Conservation (phyloP, 2,113 vertebrate genomes). For the Cyanoramphus novaezelandiae region DNA sequence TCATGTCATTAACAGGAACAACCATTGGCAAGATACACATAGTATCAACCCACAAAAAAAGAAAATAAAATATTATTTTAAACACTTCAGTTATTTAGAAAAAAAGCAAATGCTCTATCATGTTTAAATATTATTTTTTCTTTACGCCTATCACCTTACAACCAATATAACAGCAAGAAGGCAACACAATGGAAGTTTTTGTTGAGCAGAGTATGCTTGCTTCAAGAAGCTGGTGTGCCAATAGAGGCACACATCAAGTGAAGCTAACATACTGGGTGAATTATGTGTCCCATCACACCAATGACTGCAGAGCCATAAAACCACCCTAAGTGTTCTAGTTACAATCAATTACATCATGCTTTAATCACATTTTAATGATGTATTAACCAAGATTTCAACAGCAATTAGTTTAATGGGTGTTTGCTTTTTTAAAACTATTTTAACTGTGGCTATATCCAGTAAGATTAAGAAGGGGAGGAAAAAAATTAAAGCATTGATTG, state of each 20-base stretch:
- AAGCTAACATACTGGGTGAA: constrained; percentile 68
- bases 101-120: neutral
- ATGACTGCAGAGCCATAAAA: constrained; percentile 64
- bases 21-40: neutral
- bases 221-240: constrained; percentile 5
- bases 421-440: constrained; percentile 46
- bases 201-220: neutral
- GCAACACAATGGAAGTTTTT: constrained; percentile 56
- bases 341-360: constrained; percentile 67
- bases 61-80: neutral
- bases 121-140: neutral
- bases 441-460: constrained; percentile 34
- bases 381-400: constrained; percentile 74
- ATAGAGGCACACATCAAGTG: constrained; percentile 31
- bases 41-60: neutral
- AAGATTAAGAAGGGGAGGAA: neutral
- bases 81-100: neutral
- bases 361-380: constrained; percentile 73
- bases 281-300: constrained; percentile 70
- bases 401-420: constrained; percentile 47
- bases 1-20: neutral
- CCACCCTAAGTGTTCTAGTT: constrained; percentile 67
- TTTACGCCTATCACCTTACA: neutral
- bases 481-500: constrained; percentile 25
- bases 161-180: neutral